These are phyloP conservation scores for Caradrina clavipalpis DNA, from an alignment of 2,888 invertebrate genomes.

Conservation along the genomic window DNA sequence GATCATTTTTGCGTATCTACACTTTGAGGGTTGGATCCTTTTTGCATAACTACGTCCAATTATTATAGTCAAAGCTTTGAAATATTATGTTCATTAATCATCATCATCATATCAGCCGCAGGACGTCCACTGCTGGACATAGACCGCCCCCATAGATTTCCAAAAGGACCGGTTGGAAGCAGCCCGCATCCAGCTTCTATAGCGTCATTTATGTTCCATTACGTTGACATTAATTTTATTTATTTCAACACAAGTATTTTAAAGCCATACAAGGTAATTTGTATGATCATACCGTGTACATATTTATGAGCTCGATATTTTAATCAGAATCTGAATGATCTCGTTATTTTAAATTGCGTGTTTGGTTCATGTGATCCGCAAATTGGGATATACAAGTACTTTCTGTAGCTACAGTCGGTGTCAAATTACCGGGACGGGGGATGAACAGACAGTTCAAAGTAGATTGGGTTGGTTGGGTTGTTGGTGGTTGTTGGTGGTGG, in stretches of 20 bases:
- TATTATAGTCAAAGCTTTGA: too few species aligned
- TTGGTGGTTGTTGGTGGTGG: too few species aligned
- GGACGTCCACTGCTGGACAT: too few species aligned
- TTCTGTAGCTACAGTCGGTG: not conserved
- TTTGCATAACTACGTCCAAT: too few species aligned
- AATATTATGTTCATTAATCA: too few species aligned
- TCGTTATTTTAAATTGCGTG: conserved; percentile 45
- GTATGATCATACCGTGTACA: conserved; percentile 30
- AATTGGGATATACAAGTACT: conserved; percentile 13
- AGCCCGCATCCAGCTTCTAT: too few species aligned
- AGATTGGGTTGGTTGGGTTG: too few species aligned
- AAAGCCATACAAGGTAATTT: conserved; percentile 30
- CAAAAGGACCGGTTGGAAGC: too few species aligned
- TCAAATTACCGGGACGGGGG: not conserved
- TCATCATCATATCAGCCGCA: too few species aligned
- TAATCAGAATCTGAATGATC: conserved; percentile 47
- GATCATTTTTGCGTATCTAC: too few species aligned
- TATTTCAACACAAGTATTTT: conserved; percentile 14
- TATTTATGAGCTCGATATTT: conserved; percentile 56
- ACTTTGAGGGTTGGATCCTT: too few species aligned
- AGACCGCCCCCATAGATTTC: too few species aligned
- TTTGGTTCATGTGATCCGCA: conserved; percentile 22
- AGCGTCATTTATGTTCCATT: not conserved
- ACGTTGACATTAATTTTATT: conserved; percentile 1
- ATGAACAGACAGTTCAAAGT: not conserved